Evolutionary conservation across 2,113 vertebrate genomes (phyloP).

Genomic region (Calidris pugnax): DNA sequence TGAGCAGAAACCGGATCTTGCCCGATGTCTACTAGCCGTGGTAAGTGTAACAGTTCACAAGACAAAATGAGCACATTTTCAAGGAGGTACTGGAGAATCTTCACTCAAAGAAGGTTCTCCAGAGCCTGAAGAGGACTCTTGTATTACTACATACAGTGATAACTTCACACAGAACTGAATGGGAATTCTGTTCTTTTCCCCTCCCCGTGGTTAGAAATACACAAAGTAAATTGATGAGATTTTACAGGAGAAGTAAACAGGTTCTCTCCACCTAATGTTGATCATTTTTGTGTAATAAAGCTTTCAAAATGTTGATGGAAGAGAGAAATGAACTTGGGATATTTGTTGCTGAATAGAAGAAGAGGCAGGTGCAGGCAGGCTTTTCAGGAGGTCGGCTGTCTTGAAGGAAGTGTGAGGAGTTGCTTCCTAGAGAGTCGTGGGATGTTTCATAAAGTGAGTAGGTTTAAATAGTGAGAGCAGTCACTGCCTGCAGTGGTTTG

Average conservation of each 20-base stretch:
- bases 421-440: neutral
- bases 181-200: neutral
- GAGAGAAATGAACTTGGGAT: neutral
- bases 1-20: neutral
- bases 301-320: neutral
- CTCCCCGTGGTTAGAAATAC: neutral
- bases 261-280: neutral
- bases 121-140: neutral
- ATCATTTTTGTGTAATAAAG: neutral
- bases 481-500: neutral
- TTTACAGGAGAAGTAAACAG: neutral
- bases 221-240: neutral
- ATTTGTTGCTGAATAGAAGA: neutral
- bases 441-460: neutral
- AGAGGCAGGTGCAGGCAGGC: neutral
- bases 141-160: neutral
- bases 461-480: neutral
- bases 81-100: neutral
- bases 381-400: neutral
- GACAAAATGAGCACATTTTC: neutral
- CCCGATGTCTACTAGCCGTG: rapidly evolving
- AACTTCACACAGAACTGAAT: neutral
- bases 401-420: neutral
- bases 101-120: neutral
- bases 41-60: neutral